Conservation (phyloP, 2,797 vertebrate species). For the Leontocebus nigricollis region DNA sequence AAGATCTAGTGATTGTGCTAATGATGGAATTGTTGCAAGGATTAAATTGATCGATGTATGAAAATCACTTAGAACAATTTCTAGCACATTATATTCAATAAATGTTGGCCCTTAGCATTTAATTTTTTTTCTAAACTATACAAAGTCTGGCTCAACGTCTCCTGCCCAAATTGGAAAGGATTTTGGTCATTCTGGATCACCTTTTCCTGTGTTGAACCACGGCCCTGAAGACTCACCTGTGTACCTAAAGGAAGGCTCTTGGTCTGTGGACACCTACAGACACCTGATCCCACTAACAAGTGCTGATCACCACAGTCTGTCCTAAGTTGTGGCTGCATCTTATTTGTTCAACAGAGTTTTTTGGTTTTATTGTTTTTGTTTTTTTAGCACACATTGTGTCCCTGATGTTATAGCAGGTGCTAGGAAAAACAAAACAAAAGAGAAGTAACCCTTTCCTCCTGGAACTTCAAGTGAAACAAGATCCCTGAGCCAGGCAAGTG, state of each 20-base stretch:
- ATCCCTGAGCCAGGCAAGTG: background rate
- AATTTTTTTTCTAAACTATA: background rate
- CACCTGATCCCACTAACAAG: background rate
- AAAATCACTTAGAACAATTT: background rate
- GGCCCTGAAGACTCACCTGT: background rate
- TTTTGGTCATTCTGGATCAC: background rate
- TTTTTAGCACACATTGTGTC: background rate
- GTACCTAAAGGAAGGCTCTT: background rate
- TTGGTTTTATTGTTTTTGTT: background rate
- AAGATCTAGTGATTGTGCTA: background rate
- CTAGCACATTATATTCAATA: background rate
- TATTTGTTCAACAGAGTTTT: background rate
- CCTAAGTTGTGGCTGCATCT: background rate
- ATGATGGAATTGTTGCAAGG: background rate
- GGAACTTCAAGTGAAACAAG: slow-evolving; percentile 2
- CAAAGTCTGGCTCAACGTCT: background rate
- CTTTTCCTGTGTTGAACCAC: background rate
- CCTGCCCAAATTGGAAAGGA: background rate
- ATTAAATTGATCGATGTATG: background rate
- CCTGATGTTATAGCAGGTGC: background rate
- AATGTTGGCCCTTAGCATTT: background rate
- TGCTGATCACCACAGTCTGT: background rate
- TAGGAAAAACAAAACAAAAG: background rate
- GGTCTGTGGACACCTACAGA: background rate
- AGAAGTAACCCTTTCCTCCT: background rate